Evolutionary conservation across 1,140 invertebrate genomes (phyloP), one percentile per base, ranked within the genome.

Genomic region (Formica exsecta): DNA sequence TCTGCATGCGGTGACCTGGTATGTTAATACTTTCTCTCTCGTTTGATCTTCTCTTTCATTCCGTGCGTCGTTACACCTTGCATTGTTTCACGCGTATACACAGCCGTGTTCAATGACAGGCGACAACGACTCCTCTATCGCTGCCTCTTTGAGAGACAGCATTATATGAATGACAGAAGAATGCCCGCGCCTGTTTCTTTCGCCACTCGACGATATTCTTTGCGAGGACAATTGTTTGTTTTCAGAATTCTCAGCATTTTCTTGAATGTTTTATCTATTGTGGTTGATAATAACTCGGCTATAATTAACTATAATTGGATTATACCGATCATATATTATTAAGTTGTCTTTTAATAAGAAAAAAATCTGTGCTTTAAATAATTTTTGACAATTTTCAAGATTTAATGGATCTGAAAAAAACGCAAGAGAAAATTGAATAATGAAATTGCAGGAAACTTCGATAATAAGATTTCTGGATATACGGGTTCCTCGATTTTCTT

Each of bases 21-120:
- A 87, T 74, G 68, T 80, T 85, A 80, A 87, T 87, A 87, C 81
- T 80, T 79, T 89, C 57, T 57, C 81, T 85, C 38, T 89, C 81
- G 9, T 75, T 85, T 44, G 66, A 70, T 68, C 68, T 79, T 80
- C 81, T 80, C 81, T 88, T 87, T 89, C 73, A 68, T 89, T 87
- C 54, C 19, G 74, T 13, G 68, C 48, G 16, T 32, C 74, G 38
- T 22, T 80, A 66, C 86, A 89, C 68, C 74, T 51, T 89, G 81
- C 59, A 89, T 88, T 89, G 74, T 89, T 51, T 86, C n/a, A 2
- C 7, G 3, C 6, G 3, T 19, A 13, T 29, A 38, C 44, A 16
- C 22, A 48, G 9, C 9, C 19, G 6, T 38, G 4, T 79, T 68
- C 54, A 75, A 70, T 74, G 68, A 88, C 75, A 85, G 41, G 44